Base-by-base conservation (phyloP, 2,113 vertebrate genomes). In the Sula dactylatra region DNA sequence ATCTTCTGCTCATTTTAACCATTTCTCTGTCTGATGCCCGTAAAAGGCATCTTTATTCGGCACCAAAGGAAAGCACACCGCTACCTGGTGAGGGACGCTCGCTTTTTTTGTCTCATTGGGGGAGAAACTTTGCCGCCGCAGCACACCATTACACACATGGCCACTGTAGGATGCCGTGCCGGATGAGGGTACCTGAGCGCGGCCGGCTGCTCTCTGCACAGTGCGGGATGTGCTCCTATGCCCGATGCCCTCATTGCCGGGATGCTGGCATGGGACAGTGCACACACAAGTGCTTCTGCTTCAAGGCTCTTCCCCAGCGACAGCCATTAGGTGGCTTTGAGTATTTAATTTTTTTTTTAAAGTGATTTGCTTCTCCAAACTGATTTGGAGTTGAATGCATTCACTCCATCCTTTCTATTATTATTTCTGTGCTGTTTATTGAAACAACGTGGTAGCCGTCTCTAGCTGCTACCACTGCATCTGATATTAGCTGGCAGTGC, bases 101-200 rank as follows among this genome's bases (percentile, higher is more conserved):
- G 22, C 5, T 44, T 73, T 61, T 88, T 27, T 15, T 32, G 11
- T 44, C 58, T 89, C 16, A 2, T 4, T 38, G 38, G 19, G 36
- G 79, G 15, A n/a, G 17, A 62, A 54, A 22, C 40, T 20, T 49
- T 29, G 70, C 61, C 3, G 6, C 13, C 3, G 1, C 45, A 5
- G 0, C 7, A 11, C 0, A 7, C 16, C 7, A 1, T 24, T 24
- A 25, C 8, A 8, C 20, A 14, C 6, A 1, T 1, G 24, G n/a
- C 31, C 1, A 3, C n/a, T 1, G 3, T 11, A 25, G 90, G 77
- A 20, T 44, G 62, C 42, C 0, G 7, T 16, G 36, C 36, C 1
- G 4, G 64, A 12, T 6, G 20, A 38, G 78, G 32, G 71, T 16
- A 50, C 55, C n/a, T 3, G 32, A 29, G 22, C 6, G 2, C 1